Conservation (phyloP, 1,140 invertebrate species). For the Cotesia glomerata region DNA sequence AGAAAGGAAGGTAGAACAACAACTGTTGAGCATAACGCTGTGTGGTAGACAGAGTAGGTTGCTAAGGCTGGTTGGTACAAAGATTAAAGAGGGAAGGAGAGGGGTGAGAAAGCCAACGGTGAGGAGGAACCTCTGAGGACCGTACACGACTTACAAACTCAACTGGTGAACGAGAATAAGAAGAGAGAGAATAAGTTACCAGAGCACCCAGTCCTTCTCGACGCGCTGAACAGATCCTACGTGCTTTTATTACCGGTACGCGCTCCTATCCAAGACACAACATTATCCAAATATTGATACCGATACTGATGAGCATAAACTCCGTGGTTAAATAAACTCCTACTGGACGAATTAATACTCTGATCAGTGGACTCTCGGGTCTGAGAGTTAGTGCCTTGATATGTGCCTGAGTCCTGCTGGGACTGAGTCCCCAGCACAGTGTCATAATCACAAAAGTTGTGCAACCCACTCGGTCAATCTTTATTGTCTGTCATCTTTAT, state of each 20-base stretch:
- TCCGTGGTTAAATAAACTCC: not conserved
- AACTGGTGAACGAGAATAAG: not conserved
- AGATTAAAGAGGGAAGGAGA: not conserved
- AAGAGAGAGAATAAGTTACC: not conserved
- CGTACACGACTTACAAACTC: not conserved
- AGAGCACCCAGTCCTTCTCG: conserved; percentile 14
- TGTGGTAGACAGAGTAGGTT: not conserved
- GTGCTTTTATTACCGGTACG: conserved; percentile 20
- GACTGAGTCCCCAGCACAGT: not conserved
- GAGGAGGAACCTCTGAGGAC: not conserved
- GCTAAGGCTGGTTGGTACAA: not conserved
- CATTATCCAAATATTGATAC: too few relatives aligned
- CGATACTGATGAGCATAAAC: not conserved
- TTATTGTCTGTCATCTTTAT: not conserved
- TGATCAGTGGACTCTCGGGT: not conserved
- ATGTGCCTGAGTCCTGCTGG: not conserved
- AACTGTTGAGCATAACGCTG: not conserved
- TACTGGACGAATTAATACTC: not conserved
- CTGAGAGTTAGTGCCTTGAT: not conserved
- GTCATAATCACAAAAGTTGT: conserved; percentile 16
- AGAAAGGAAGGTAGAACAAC: too few relatives aligned
- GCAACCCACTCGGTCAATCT: not conserved
- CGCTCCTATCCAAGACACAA: not conserved
- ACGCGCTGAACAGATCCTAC: conserved; percentile 18
- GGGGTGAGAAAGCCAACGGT: conserved; percentile 18